Conservation (phyloP, 2,113 vertebrate genomes). For the Edolisoma coerulescens region DNA sequence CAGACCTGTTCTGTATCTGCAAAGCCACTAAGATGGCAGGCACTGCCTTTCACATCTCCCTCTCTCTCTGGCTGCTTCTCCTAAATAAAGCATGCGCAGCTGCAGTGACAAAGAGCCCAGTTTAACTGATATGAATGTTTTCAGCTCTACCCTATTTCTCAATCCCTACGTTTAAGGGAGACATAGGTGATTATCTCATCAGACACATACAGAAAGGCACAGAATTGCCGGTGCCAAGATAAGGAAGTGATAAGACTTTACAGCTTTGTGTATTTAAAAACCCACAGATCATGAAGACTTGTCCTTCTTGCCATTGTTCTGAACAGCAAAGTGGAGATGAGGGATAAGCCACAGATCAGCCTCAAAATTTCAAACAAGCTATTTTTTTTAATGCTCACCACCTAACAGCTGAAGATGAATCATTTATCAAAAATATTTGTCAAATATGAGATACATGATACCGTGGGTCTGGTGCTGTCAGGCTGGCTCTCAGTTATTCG, state of each 20-base stretch:
- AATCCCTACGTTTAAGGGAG: background rate
- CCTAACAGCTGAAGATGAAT: background rate
- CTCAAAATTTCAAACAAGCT: background rate
- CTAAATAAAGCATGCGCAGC: background rate
- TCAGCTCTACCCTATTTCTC: background rate
- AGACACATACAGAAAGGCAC: background rate
- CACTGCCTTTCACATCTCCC: background rate
- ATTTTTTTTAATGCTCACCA: background rate
- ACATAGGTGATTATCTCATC: background rate
- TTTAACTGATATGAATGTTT: background rate
- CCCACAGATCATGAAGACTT: background rate
- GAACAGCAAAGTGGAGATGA: background rate
- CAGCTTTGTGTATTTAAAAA: background rate
- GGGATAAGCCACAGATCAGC: background rate
- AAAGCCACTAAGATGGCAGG: background rate
- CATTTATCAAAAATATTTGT: background rate
- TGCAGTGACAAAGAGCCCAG: background rate
- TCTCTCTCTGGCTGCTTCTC: background rate
- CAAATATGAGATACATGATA: background rate
- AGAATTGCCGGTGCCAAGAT: background rate
- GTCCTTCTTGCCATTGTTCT: background rate
- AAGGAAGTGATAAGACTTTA: background rate
- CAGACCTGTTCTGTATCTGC: background rate
- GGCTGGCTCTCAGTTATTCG: background rate
- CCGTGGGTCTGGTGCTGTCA: background rate